These are phyloP conservation scores for Staurois parvus DNA, from an alignment of 2,797 vertebrate genomes.

Conservation along the genomic window DNA sequence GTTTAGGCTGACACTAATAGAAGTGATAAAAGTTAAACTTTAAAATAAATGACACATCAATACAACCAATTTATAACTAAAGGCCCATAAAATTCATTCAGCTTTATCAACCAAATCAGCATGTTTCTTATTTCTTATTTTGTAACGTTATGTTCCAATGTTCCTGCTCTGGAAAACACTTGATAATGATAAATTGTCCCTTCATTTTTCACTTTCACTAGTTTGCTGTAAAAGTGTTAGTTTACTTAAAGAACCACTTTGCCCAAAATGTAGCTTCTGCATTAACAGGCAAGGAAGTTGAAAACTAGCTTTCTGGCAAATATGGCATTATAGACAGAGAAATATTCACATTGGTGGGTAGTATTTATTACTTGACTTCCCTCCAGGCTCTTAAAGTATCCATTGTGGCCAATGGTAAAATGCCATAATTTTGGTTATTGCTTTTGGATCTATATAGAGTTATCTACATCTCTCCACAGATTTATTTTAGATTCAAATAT, in stretches of 20 bases:
- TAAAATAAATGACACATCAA: constrained; percentile 49
- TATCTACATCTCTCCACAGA: too few relatives aligned
- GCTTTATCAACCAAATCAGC: constrained; percentile 45
- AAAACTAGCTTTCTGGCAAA: neutral
- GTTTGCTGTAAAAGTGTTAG: constrained; percentile 4
- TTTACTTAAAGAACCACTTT: neutral
- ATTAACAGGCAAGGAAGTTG: neutral
- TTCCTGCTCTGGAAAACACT: constrained; percentile 42
- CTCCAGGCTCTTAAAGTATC: neutral
- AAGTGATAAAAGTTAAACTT: constrained; percentile 24
- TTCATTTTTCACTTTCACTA: constrained; percentile 28
- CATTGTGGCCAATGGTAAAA: neutral
- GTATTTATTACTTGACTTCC: neutral
- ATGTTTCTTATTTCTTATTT: constrained; percentile 52
- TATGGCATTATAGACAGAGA: neutral
- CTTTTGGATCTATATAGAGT: too few relatives aligned
- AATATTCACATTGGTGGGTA: neutral
- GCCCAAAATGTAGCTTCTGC: neutral
- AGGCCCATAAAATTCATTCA: constrained; percentile 35
- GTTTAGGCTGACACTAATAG: constrained; percentile 10
- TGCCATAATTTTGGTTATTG: too few relatives aligned
- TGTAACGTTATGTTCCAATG: constrained; percentile 56
- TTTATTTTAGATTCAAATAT: too few relatives aligned
- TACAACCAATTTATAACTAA: constrained; percentile 37
- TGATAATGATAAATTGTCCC: constrained; percentile 59